Percentiles rank a stretch among this genome's conserved stretches.
phyloP scores from a whole-genome alignment of 2,113 vertebrate genomes.

The Panthera leo region DNA sequence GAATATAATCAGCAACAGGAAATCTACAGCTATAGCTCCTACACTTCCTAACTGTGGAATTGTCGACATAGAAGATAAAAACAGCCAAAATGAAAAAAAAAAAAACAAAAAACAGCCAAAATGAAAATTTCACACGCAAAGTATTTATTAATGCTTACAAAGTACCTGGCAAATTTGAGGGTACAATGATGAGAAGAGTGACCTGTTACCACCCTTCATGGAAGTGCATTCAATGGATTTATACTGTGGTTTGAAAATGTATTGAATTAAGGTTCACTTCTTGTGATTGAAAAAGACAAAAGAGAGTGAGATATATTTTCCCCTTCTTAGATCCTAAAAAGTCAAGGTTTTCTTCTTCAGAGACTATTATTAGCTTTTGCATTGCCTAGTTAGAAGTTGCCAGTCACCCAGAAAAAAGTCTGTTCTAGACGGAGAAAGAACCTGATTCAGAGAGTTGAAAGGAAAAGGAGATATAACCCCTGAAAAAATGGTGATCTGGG shows the following conservation, averaged over 20 bases:
- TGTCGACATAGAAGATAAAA: neutral
- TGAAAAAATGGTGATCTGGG: neutral
- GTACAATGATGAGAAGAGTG: neutral
- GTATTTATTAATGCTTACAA: neutral
- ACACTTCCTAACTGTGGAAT: neutral
- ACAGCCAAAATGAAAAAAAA: neutral
- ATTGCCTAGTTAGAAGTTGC: neutral
- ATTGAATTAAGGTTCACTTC: neutral
- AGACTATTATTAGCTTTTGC: neutral
- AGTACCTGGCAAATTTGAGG: neutral
- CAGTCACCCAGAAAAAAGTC: neutral
- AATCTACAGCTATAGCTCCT: neutral
- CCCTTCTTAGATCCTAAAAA: neutral
- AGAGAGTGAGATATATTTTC: neutral
- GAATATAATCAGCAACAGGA: neutral
- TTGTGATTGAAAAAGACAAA: neutral
- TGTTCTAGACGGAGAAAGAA: neutral
- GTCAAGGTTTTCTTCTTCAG: neutral
- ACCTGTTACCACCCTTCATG: neutral
- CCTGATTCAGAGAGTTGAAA: neutral
- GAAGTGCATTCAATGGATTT: neutral
- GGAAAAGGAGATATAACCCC: neutral
- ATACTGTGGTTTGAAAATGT: neutral
- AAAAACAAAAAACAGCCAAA: slow-evolving; percentile 3
- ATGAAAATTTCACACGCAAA: neutral